Conservation (phyloP, 2,888 invertebrate species). For the Caenorhabditis becei region DNA sequence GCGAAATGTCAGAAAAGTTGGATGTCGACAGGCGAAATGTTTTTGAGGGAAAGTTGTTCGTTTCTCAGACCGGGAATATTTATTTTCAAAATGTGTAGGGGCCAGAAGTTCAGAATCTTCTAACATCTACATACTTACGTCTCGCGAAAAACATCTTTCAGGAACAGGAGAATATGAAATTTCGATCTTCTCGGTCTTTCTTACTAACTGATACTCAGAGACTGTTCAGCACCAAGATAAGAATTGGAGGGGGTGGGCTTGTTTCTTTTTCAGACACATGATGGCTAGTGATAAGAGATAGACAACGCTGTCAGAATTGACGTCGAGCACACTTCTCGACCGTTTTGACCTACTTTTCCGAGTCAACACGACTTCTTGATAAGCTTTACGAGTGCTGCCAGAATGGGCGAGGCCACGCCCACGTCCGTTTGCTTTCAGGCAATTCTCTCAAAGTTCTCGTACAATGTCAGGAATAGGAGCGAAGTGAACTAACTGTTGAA, state of each 20-base stretch:
- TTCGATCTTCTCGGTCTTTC: too few relatives aligned
- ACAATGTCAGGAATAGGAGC: neutral
- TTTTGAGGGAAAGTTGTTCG: too few relatives aligned
- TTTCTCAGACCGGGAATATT: too few relatives aligned
- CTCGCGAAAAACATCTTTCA: neutral
- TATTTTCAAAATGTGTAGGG: too few relatives aligned
- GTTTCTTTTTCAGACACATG: neutral
- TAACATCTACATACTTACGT: too few relatives aligned
- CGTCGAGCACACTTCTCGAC: constrained; percentile 34
- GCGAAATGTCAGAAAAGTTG: neutral
- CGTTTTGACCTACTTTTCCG: constrained; percentile 5
- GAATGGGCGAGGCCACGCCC: neutral
- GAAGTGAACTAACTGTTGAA: neutral
- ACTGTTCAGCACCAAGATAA: constrained; percentile 2
- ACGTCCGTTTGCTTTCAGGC: neutral
- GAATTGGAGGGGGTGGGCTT: neutral
- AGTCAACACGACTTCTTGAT: neutral
- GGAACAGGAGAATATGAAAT: too few relatives aligned
- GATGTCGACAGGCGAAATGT: neutral
- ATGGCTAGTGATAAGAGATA: neutral
- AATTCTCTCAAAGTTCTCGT: neutral
- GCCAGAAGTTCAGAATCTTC: too few relatives aligned
- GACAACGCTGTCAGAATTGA: neutral
- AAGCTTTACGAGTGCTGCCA: too few relatives aligned
- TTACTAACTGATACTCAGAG: neutral